phyloP scores from a whole-genome alignment of 2,888 invertebrate genomes.

The Tachina fera region DNA sequence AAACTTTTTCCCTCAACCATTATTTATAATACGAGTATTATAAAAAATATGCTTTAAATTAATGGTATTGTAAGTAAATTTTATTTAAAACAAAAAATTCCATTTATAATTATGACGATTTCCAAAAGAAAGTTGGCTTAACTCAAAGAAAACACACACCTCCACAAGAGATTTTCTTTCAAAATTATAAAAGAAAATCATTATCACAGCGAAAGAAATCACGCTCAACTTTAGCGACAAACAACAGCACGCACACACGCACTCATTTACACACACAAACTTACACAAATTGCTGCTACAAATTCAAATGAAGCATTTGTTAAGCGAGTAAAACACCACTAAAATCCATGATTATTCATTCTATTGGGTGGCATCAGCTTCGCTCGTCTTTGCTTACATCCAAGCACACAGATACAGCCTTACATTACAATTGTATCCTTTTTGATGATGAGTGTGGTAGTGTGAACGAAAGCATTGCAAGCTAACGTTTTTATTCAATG shows the following conservation, averaged over 20 bases:
- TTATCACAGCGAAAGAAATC: conserved; percentile 31
- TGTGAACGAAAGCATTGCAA: conserved; percentile 47
- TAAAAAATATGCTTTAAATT: conserved; percentile 45
- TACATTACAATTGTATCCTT: conserved; percentile 46
- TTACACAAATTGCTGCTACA: neutral
- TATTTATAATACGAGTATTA: neutral
- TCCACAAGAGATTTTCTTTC: conserved; percentile 34
- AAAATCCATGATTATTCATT: neutral
- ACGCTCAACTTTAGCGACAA: neutral
- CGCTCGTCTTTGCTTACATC: neutral
- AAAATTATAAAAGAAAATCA: neutral
- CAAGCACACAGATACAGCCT: neutral
- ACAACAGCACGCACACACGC: conserved; percentile 3
- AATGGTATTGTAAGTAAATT: conserved; percentile 57
- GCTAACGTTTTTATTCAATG: conserved; percentile 64
- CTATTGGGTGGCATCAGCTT: conserved; percentile 31
- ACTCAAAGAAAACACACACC: conserved; percentile 15
- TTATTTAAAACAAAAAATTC: conserved; percentile 61
- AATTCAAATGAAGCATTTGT: neutral
- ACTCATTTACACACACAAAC: neutral
- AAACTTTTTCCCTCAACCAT: conserved; percentile 19
- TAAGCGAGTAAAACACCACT: conserved; percentile 32
- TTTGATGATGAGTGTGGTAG: conserved; percentile 28
- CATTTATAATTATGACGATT: conserved; percentile 64
- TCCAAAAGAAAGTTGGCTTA: conserved; percentile 34